Percentiles rank a stretch among this genome's conserved stretches.
These are phyloP conservation scores for Coendou prehensilis DNA, from an alignment of 2,797 vertebrate genomes.

Conservation along the genomic window DNA sequence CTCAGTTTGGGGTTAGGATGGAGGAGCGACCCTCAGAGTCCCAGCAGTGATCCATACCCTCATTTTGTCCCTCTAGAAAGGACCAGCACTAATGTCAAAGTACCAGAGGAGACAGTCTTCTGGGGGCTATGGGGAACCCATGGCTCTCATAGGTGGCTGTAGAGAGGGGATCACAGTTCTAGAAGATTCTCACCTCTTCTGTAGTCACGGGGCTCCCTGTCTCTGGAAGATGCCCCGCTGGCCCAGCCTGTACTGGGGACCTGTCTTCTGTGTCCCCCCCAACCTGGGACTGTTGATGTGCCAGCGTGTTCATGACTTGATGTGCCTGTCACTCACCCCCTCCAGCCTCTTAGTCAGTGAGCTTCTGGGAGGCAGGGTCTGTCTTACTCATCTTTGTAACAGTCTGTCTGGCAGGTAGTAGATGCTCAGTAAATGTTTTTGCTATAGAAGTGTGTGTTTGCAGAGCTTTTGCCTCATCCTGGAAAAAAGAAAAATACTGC, in stretches of 20 bases:
- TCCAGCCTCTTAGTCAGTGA: slow-evolving; percentile 45
- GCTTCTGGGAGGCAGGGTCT: not conserved
- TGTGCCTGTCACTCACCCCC: not conserved
- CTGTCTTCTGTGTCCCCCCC: not conserved
- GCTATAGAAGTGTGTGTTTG: not conserved
- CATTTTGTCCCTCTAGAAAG: not conserved
- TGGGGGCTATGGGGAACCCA: not conserved
- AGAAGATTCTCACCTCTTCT: not conserved
- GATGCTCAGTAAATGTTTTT: not conserved
- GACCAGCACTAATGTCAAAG: not conserved
- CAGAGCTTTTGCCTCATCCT: not conserved
- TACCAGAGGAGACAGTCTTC: not conserved
- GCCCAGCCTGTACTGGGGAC: not conserved
- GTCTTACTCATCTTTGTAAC: not conserved
- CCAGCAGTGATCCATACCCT: not conserved
- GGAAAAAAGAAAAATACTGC: not conserved
- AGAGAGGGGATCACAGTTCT: not conserved
- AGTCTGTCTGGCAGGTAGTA: not conserved
- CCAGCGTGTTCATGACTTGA: not conserved
- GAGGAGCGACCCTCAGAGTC: not conserved
- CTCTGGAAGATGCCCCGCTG: not conserved
- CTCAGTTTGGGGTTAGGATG: not conserved
- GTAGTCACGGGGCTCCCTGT: not conserved
- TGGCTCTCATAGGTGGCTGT: not conserved
- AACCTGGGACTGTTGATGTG: not conserved